Evolutionary conservation across 2,797 vertebrate species (phyloP), one percentile per base, ranked within the genome.

Genomic region (Corythornis leucogaster): DNA sequence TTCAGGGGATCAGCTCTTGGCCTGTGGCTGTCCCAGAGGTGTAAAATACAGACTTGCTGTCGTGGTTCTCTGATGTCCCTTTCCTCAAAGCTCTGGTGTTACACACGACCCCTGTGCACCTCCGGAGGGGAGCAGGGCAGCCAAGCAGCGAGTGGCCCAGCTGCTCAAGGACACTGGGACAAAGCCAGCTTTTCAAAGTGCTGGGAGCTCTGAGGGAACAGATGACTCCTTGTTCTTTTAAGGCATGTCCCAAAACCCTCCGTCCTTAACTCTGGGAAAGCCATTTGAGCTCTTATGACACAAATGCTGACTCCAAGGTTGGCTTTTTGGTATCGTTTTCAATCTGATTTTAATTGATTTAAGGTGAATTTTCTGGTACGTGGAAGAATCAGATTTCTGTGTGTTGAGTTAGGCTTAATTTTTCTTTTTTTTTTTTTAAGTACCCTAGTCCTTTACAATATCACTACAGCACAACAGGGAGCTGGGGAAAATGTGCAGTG

Each of bases 111-210:
- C 28, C 68, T 24, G 25, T 30, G 59, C 43, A 80, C 69, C 85
- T 91, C 85, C 35, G 50, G 80, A 53, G 67, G 2, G 9, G 13
- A 76, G 55, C 2, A 3, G 28, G 54, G 80, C 80, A 82, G 90
- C 71, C 84, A 76, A 21, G 28, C 69, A 53, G 46, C 15, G 12
- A 19, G 35, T 69, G 40, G 58, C 42, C 74, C 35, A 21, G 7
- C 45, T 25, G n/a, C 28, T 85, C 90, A 94, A 92, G 95, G 94
- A n/a, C 90, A 21, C 22, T 22, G 73, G 80, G 91, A 82, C 91
- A 93, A 77, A 82, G 64, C 33, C 30, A 30, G 57, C 67, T 80
- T 79, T 71, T 13, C 18, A 22, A 30, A 33, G 61, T 40, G 45
- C 62, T 2, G 11, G 45, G 6, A 82, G 81, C 80, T 82, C 40